Evolutionary conservation across 2,888 invertebrate genomes (phyloP), one percentile per base, ranked within the genome.

Genomic region (Eledone cirrhosa): DNA sequence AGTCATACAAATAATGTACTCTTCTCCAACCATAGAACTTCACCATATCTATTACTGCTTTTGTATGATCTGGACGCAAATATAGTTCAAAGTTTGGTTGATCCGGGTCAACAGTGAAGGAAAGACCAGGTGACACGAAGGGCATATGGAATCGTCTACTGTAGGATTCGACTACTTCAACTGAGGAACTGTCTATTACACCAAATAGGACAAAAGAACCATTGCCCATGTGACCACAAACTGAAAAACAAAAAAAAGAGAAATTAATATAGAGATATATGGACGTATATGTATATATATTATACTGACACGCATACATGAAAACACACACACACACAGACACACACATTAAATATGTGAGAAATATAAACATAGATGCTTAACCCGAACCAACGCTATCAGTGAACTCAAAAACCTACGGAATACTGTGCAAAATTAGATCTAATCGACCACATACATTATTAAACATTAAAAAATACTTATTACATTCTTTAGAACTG

Each of bases 41-140:
- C n/a, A 87, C 85, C 81, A 87, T 82, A 80, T 85, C 85, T 8
- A 85, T 94, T 93, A 80, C 97, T 90, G 87, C 97, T 93, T 67
- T 93, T 93, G 78, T 95, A 95, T 22, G 93, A 91, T 80, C 93
- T 92, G 69, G 96, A 95, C 80, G 86, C 80, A n/a, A 97, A 96
- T 92, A 97, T 95, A 90, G 94, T 94, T 63, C 97, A 93, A 14
- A 97, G 95, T 87, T 93, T 24, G 76, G 76, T 27, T 48, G 76
- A 19, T 76, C 76, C 13, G 94, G 77, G 94, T 91, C 88, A 29
- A 48, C 76, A 22, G 48, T 29, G 29, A 76, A 76, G n/a, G 76
- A 76, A 14, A 84, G 83, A 31, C 86, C 86, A 0, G 86, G 83
- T 0, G 87, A 86, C 27, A 88, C 80, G 79, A 85, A 88, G 11